Evolutionary conservation across 2,113 vertebrate species (phyloP).

Genomic region (Limnothrissa miodon): DNA sequence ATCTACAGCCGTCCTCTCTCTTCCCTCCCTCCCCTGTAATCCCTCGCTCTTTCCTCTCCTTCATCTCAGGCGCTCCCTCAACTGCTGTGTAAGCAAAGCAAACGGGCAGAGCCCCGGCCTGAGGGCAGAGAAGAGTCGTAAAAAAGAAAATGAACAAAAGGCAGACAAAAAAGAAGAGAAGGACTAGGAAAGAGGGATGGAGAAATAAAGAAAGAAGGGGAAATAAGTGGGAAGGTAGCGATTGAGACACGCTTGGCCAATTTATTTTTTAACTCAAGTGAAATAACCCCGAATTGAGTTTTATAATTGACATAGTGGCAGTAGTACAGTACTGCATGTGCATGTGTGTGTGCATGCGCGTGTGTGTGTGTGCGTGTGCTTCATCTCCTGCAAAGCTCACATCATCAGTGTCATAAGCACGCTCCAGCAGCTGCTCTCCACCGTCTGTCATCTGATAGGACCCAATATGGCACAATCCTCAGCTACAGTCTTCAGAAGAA

Average conservation of each 20-base stretch:
- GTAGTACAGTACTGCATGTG: neutral
- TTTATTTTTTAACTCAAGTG: no score
- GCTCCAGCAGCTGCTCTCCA: conserved; percentile 45
- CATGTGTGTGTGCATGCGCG: conserved; percentile 35
- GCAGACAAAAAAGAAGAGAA: neutral
- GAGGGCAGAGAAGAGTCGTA: neutral
- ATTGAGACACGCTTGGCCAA: neutral
- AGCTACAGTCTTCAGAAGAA: neutral
- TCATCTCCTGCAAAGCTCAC: conserved; percentile 56
- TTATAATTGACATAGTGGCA: neutral
- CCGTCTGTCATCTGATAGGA: conserved; percentile 37
- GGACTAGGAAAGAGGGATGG: neutral
- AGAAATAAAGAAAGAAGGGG: neutral
- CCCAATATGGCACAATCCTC: conserved; percentile 27
- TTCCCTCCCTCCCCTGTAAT: neutral
- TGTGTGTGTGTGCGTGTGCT: conserved; percentile 32
- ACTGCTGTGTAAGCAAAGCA: conserved; percentile 3
- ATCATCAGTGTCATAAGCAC: conserved; percentile 46
- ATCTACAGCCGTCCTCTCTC: neutral
- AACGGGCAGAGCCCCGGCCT: neutral
- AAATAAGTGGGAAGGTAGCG: neutral
- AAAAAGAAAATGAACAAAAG: neutral
- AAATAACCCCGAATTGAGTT: neutral
- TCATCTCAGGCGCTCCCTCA: neutral
- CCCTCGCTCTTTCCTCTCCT: neutral